Evolutionary conservation across 2,888 invertebrate species (phyloP).

Genomic region (Oxystoma pomonae): DNA sequence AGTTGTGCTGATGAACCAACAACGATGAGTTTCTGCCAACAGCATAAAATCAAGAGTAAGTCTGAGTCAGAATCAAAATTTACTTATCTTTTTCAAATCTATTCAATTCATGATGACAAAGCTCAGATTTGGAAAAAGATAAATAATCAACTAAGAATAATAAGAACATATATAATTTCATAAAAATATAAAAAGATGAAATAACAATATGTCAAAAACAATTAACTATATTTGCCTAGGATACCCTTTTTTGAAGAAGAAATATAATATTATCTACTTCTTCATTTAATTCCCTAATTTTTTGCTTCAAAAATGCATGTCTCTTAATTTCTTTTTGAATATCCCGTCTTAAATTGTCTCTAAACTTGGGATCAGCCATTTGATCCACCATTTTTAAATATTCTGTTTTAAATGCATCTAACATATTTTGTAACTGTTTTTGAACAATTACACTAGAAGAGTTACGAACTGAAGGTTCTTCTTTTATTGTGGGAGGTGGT

Average conservation of each 20-base stretch:
- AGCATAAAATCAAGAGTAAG: too few relatives aligned
- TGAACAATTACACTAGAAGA: conserved; percentile 2
- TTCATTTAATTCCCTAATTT: conserved; percentile 13
- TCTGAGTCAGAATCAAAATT: too few relatives aligned
- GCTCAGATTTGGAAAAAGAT: too few relatives aligned
- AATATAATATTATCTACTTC: conserved; percentile 21
- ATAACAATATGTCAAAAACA: background rate
- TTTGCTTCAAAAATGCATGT: conserved; percentile 16
- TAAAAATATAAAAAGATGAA: background rate
- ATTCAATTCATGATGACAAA: too few relatives aligned
- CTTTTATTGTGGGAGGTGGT: background rate
- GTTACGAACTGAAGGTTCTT: background rate
- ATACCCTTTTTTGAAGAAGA: conserved; percentile 16
- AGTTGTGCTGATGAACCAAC: too few relatives aligned
- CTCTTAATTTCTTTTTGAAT: conserved; percentile 17
- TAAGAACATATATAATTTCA: background rate
- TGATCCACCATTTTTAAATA: conserved; percentile 19
- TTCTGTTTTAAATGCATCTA: conserved; percentile 20
- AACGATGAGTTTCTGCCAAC: too few relatives aligned
- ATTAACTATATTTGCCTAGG: background rate
- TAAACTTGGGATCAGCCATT: conserved; percentile 22
- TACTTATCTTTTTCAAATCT: too few relatives aligned
- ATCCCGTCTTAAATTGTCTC: conserved; percentile 13
- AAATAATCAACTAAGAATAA: too few relatives aligned
- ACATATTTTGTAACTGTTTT: conserved; percentile 13